Base-by-base conservation (phyloP, 53 echinoderm and acorn worm species). In the Arbacia lixula region DNA sequence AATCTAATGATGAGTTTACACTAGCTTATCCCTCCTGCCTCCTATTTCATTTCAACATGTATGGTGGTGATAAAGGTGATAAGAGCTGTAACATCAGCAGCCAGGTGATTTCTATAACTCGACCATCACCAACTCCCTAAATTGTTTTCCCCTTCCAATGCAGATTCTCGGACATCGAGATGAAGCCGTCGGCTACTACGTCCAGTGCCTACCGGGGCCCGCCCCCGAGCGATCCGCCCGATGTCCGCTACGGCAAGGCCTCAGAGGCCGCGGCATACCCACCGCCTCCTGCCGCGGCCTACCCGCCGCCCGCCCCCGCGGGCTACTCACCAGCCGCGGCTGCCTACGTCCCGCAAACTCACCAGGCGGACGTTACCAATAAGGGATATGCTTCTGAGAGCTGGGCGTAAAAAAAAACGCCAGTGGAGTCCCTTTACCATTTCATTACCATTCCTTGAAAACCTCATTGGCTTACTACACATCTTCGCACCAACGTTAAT, bases 321-420 rank as follows among this genome's bases (percentile, higher is more conserved):
- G n/a, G 2, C 4, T n/a, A 57, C 57, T 21, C 57, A 12, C 5
- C 12, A 57, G 16, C 57, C 57, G 12, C 10, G 17, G 12, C 10
- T 21, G 17, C 57, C 21, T 57, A 6, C 57, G 57, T 19, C 5
- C 57, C 57, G 12, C 12, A 20, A 57, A n/a, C n/a, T n/a, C 31
- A 19, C 29, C 60, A 49, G 29, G 49, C 42, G 1, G 82, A 41
- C 30, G 34, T 81, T 3, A 64, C 62, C 40, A 81, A 81, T 34
- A 81, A 81, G 64, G 82, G 82, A 0, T 81, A 81, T 32, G 82
- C 82, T 16, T 81, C 82, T 4, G 82, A 81, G 33, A 81, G 63
- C 29, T 81, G 82, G 82, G 82, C 82, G 11, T 81, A 63, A 63
- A 27, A 16, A n/a, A n/a, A 14, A n/a, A n/a, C n/a, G n/a, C n/a